Evolutionary conservation across 2,888 invertebrate genomes (phyloP), one percentile per base, ranked within the genome.

Genomic region (Halocaridina rubra): DNA sequence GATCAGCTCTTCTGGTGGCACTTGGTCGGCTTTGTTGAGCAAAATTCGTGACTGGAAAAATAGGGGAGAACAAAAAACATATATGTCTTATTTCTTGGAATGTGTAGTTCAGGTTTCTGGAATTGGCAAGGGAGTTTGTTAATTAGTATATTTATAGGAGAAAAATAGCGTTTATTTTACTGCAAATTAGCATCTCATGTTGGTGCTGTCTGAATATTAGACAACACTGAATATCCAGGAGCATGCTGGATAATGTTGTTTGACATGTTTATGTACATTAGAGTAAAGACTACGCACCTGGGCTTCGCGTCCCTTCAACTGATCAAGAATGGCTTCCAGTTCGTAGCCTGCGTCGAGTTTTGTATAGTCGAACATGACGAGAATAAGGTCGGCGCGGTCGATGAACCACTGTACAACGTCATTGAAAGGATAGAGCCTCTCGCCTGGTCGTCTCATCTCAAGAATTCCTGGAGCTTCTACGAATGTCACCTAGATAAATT

Each of bases 391-490:
- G 29, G 98, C 97, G 87, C 97, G 94, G 91, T 98, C 97, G 90
- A 98, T 97, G 92, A 98, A 98, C 98, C 98, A 98, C 91, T 97
- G 97, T 90, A 97, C 97, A 74, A 97, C 98, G 90, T 98, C 97
- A 90, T 97, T 97, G 92, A 97, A 97, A 79, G 98, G 97, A 90
- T 98, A 98, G 85, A 97, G 94, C 78, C 97, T 94, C 71, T 87
- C 87, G 76, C 97, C 97, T 76, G 97, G 96, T 92, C 97, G 96
- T 91, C 97, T 97, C 89, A 97, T 96, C 93, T 98, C 98, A 89
- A 98, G 92, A 90, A 98, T 97, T 88, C 98, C 98, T 85, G 98
- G 98, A 90, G 97, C 98, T 93, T 98, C 98, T 75, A 98, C 97
- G 90, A 98, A 95, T 91, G 97, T 98, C 30, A 97, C 95, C 97